A percentile compares a stretch with the other conserved stretches of the same genome.
These are phyloP conservation scores for Pinctada fucata DNA, from an alignment of 2,888 invertebrate species.

Conservation along the genomic window DNA sequence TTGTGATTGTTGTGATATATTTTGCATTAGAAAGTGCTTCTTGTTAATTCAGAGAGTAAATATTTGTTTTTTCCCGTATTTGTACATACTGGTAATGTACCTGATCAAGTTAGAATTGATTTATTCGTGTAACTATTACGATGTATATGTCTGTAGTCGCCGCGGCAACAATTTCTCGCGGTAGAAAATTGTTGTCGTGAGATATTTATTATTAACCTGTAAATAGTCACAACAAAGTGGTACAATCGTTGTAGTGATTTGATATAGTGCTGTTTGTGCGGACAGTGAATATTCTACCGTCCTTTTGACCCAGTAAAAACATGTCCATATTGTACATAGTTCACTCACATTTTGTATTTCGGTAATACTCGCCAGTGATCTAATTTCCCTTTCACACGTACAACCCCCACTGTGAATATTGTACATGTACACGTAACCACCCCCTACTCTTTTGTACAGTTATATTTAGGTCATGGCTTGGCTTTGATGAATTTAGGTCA, in stretches of 20 bases:
- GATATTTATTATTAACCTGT: background rate
- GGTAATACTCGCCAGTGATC: background rate
- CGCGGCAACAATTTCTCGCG: background rate
- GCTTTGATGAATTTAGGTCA: no score
- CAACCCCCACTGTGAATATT: background rate
- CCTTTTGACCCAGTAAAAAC: background rate
- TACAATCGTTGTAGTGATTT: background rate
- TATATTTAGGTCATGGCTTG: no score
- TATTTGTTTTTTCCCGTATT: background rate
- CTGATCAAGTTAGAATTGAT: background rate
- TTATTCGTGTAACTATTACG: no score
- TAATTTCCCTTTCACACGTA: background rate
- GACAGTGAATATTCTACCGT: no score
- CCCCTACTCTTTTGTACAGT: no score
- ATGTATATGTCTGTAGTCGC: background rate
- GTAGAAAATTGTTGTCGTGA: constrained; percentile 8
- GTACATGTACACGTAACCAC: constrained; percentile 3
- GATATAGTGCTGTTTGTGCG: constrained; percentile 1
- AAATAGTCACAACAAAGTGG: background rate
- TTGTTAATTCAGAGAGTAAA: no score
- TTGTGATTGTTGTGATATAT: no score
- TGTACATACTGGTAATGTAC: background rate
- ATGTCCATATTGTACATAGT: background rate
- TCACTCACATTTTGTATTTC: background rate
- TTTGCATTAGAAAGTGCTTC: no score